Conservation (phyloP, 1,140 invertebrate genomes). For the Ceratina australensis region DNA sequence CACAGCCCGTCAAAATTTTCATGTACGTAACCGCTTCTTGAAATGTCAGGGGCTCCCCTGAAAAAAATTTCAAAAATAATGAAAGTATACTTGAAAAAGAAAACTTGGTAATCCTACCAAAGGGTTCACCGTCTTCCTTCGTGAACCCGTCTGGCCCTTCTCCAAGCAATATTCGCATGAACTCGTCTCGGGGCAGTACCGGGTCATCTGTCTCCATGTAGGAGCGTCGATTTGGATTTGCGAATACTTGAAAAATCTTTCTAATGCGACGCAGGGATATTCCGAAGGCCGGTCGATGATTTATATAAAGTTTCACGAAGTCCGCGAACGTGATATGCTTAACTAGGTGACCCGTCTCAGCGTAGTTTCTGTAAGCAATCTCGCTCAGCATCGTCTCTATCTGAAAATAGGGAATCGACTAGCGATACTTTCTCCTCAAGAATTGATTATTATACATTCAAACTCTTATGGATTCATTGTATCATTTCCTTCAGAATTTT, state of each 20-base stretch:
- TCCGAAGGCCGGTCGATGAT: slow-evolving; percentile 84
- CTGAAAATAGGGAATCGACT: slow-evolving; percentile 70
- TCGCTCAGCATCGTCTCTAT: slow-evolving; percentile 85
- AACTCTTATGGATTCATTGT: no score
- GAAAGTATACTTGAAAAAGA: background rate
- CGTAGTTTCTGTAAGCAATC: slow-evolving; percentile 82
- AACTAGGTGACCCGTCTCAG: slow-evolving; percentile 78
- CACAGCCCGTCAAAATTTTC: slow-evolving; percentile 39
- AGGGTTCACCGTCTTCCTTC: background rate
- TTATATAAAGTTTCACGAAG: slow-evolving; percentile 86
- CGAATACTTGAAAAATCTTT: slow-evolving; percentile 61
- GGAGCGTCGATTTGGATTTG: background rate
- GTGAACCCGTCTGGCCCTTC: slow-evolving; percentile 1
- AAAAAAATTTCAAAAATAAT: background rate
- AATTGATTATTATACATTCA: no score
- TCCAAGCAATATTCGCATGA: slow-evolving; percentile 58
- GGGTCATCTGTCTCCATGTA: slow-evolving; percentile 42
- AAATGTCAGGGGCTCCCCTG: slow-evolving; percentile 56
- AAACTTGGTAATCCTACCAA: slow-evolving; percentile 21
- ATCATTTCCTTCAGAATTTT: no score
- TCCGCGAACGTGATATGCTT: slow-evolving; percentile 84
- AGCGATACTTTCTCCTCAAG: no score
- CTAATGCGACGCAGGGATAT: slow-evolving; percentile 70
- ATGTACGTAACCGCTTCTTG: slow-evolving; percentile 58
- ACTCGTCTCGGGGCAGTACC: slow-evolving; percentile 53